Evolutionary conservation across 2,888 invertebrate genomes (phyloP), one percentile per base, ranked within the genome.

Genomic region (Trachelus stipa): DNA sequence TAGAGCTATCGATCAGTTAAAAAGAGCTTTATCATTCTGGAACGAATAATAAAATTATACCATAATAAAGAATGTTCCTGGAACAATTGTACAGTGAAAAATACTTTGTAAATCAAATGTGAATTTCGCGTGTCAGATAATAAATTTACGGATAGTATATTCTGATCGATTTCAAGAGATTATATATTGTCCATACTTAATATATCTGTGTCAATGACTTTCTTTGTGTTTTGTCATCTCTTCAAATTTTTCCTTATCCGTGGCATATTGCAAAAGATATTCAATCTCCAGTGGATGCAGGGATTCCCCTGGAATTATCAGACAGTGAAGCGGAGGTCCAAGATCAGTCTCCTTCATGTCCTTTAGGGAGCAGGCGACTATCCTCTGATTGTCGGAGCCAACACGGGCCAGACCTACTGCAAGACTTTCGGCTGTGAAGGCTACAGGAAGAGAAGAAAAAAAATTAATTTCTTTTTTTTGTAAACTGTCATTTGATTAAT

Each of bases 201-300:
- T 9, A 23, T 56, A 56, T 56, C 6, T 9, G 6, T 56, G 56
- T 56, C 56, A 56, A 56, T 56, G 56, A 23, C 56, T 56, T 56
- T 56, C 56, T 23, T 56, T 56, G 23, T 9, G 23, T 9, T 56
- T 56, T 23, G 56, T 56, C 56, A 56, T 56, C 15, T 56, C 56
- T 23, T 56, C 56, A 23, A 56, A 56, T 23, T 56, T 56, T n/a
- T 73, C 79, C 69, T 79, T 74, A 33, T 86, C 80, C 6, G 80
- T 12, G n/a, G 83, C 84, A 76, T 87, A 96, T 89, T 95, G 95
- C 84, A 93, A 92, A 78, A 99, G 92, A 94, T 97, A 98, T 90
- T 99, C 98, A 77, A 93, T 91, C 93, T 99, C 99, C 68, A 99
- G 92, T 12, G 98, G 98, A 94, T 99, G 99, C 90, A 98, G 92